These are phyloP conservation scores for Tiliqua scincoides DNA, from an alignment of 2,113 vertebrate species.

Conservation along the genomic window DNA sequence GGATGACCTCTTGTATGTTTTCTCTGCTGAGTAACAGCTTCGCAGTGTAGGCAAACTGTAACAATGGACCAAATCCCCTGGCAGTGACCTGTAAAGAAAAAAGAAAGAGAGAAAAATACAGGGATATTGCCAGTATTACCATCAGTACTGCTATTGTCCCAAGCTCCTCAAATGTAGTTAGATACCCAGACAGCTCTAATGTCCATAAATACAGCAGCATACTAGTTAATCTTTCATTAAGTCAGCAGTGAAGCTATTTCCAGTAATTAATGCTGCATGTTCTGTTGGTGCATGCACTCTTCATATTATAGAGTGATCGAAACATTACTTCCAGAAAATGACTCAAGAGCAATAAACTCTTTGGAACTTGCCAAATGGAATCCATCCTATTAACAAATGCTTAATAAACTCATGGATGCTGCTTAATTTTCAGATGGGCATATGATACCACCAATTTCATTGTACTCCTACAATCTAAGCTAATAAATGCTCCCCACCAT, in stretches of 20 bases:
- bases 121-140: conserved; percentile 84
- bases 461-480: neutral
- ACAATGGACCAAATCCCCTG: conserved; percentile 96
- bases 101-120: conserved; percentile 74
- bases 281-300: conserved; percentile 8
- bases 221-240: conserved; percentile 71
- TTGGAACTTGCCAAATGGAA: conserved; percentile 12
- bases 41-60: conserved; percentile 99
- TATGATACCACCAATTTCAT: conserved; percentile 9
- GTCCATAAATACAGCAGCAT: conserved; percentile 75
- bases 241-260: conserved; percentile 69
- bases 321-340: conserved; percentile 38
- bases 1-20: conserved; percentile 99
- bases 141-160: conserved; percentile 80
- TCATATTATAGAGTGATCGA: conserved; percentile 26
- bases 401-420: conserved; percentile 41
- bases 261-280: conserved; percentile 43
- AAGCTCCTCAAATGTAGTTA: conserved; percentile 73
- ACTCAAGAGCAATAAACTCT: conserved; percentile 23
- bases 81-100: conserved; percentile 90
- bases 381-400: conserved; percentile 49
- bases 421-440: conserved; percentile 23
- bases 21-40: conserved; percentile 99
- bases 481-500: neutral
- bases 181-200: conserved; percentile 77